A percentile compares a stretch with the other conserved stretches of the same genome.
Conservation (phyloP, 1,140 invertebrate species). For the Penaeus chinensis region DNA sequence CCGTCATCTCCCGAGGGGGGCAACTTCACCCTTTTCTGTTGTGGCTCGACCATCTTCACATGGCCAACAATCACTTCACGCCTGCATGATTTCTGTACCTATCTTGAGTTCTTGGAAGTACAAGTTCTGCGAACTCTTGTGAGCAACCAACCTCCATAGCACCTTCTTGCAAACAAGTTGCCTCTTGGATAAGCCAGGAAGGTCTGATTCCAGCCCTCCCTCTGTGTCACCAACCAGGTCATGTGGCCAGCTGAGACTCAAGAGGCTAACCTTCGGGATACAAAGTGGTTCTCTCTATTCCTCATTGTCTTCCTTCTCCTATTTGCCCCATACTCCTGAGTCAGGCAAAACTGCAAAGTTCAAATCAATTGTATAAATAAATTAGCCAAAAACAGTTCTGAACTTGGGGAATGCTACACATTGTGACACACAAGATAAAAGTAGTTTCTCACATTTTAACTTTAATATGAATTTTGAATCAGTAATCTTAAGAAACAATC, state of each 20-base stretch:
- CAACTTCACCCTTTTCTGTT: conserved; percentile 63
- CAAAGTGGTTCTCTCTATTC: too few species aligned
- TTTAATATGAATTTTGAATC: too few species aligned
- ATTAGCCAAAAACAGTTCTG: too few species aligned
- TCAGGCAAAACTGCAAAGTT: too few species aligned
- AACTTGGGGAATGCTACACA: too few species aligned
- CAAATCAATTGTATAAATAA: too few species aligned
- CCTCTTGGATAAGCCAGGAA: not conserved
- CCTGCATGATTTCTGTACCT: conserved; percentile 32
- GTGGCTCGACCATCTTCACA: conserved; percentile 63
- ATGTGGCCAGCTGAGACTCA: not conserved
- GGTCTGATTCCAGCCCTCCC: conserved; percentile 18
- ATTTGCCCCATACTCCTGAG: too few species aligned
- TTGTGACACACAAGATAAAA: too few species aligned
- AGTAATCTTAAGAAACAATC: too few species aligned
- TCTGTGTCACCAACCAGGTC: not conserved
- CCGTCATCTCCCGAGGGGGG: conserved; percentile 54
- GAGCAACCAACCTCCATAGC: conserved; percentile 44
- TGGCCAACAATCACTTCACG: conserved; percentile 36
- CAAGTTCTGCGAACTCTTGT: conserved; percentile 3
- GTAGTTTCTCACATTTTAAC: too few species aligned
- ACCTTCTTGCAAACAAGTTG: conserved; percentile 6
- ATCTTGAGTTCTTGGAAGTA: conserved; percentile 23
- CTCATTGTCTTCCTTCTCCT: too few species aligned
- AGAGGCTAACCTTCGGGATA: too few species aligned